Conservation (phyloP, 2,113 vertebrate genomes). For the Callithrix jacchus region DNA sequence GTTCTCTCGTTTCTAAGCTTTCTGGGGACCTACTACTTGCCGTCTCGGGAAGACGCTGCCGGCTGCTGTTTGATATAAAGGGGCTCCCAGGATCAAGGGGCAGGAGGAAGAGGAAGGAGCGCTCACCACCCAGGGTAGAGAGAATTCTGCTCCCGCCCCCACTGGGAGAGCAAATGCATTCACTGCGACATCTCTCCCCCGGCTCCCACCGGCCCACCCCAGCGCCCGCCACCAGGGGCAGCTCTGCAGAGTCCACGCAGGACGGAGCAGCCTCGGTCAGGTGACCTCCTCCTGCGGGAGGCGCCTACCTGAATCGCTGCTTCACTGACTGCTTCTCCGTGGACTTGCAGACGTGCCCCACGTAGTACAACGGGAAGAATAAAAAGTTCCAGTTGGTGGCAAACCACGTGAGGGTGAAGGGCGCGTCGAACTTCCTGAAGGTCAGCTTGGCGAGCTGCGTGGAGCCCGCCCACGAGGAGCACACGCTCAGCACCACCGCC, state of each 20-base stretch:
- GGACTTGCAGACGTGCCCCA: constrained; percentile 92
- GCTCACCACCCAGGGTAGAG: neutral
- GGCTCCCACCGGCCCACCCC: rapidly evolving
- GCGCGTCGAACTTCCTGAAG: constrained; percentile 92
- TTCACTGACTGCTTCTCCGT: constrained; percentile 92
- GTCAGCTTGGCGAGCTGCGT: constrained; percentile 96
- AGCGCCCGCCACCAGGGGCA: rapidly evolving
- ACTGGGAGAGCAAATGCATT: neutral
- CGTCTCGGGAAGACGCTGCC: neutral
- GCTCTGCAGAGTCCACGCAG: neutral
- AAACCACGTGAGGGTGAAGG: constrained; percentile 97
- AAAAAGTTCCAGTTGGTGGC: constrained; percentile 97
- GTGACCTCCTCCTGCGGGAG: neutral
- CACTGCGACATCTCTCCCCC: rapidly evolving
- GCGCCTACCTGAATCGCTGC: constrained; percentile 93
- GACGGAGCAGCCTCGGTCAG: neutral
- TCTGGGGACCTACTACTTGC: neutral
- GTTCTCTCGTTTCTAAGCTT: neutral
- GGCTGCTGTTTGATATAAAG: neutral
- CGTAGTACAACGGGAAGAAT: constrained; percentile 96
- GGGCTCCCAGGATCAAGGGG: rapidly evolving
- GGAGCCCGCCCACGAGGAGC: constrained; percentile 94
- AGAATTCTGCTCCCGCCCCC: neutral
- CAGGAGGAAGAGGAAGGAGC: neutral
- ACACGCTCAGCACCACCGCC: constrained; percentile 93